Evolutionary conservation across 2,797 vertebrate genomes (phyloP), one percentile per base, ranked within the genome.

Genomic region (Picus viridis): DNA sequence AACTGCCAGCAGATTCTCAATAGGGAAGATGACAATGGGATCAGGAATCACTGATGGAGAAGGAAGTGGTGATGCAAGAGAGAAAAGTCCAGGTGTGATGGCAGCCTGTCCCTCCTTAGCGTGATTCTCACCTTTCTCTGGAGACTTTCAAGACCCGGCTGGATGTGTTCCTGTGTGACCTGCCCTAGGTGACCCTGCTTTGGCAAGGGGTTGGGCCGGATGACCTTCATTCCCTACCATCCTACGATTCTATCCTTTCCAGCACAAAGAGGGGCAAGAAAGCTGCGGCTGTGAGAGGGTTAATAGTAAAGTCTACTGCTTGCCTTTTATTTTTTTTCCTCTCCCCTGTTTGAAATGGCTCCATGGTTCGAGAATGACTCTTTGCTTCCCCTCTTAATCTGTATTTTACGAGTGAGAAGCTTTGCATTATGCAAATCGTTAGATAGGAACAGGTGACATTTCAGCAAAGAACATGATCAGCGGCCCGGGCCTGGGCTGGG

Each of bases 381-480:
- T 97, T 98, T 97, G 97, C 98, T 97, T 98, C 98, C 98, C 98
- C 98, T 98, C 98, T 98, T 99, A 99, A 99, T 99, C 99, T 99
- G 99, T 99, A 99, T 99, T 99, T 99, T 99, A 99, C 99, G 99
- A 99, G 98, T 99, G 99, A 99, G 99, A 98, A 99, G 98, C 98
- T 99, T 99, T 99, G 99, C 99, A 99, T 99, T 99, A 99, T 99
- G 99, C 99, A 99, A 99, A 99, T 99, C 99, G 99, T 97, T 99
- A 99, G 99, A 98, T 98, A 98, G 99, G 99, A 99, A 99, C 99
- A 99, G 99, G 99, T 99, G 99, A 99, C 99, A 99, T 99, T 99
- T 99, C 98, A 99, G 98, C 98, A 98, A 97, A 98, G 98, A 98
- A 98, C 98, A 98, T 97, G 98, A 98, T 98, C 98, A 98, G 98